These are phyloP conservation scores for Onychorhynchus coronatus DNA, from an alignment of 2,113 vertebrate genomes.

Conservation along the genomic window DNA sequence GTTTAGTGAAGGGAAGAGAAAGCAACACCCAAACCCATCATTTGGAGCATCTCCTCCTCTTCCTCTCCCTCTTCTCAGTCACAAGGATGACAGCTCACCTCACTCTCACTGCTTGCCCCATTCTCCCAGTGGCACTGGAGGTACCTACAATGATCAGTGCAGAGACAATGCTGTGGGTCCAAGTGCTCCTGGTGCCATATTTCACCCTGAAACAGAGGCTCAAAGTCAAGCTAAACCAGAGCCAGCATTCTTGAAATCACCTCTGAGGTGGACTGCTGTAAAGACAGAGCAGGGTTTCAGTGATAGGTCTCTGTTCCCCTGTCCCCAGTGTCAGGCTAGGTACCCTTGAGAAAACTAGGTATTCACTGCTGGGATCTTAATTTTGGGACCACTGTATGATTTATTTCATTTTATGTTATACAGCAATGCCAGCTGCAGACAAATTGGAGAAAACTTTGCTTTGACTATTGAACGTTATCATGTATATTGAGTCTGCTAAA, in stretches of 20 bases:
- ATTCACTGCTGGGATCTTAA: background rate
- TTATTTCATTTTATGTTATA: background rate
- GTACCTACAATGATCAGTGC: fast-evolving
- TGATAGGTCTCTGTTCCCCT: background rate
- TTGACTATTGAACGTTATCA: background rate
- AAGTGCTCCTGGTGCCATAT: background rate
- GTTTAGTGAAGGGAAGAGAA: background rate
- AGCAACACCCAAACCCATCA: fast-evolving
- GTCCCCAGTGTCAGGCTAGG: background rate
- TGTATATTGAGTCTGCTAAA: background rate
- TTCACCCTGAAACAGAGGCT: background rate
- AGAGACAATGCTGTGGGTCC: background rate
- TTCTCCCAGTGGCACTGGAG: background rate
- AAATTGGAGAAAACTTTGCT: background rate
- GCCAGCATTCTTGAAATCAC: background rate
- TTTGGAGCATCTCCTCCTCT: background rate
- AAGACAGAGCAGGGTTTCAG: background rate
- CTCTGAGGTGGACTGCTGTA: background rate
- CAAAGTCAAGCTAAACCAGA: background rate
- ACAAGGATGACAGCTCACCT: background rate
- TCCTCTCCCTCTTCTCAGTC: background rate
- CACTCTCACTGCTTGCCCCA: background rate
- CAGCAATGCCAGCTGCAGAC: background rate
- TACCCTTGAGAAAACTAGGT: background rate
- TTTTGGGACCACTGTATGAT: background rate